phyloP scores from a whole-genome alignment of 2,888 invertebrate species.

The Drosophila longiperda region DNA sequence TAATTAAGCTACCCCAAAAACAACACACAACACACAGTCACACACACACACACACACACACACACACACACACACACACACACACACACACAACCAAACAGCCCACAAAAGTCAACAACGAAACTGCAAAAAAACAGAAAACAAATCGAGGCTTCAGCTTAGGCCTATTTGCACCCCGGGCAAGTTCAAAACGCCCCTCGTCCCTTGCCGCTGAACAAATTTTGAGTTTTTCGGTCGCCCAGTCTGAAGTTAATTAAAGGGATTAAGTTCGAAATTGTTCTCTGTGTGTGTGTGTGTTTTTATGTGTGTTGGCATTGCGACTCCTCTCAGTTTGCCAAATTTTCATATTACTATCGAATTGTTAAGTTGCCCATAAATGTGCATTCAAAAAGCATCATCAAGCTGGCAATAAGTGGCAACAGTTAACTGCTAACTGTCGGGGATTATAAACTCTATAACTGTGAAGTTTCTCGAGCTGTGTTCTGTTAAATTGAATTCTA shows the following conservation, averaged over 20 bases:
- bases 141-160: constrained; percentile 4
- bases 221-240: constrained; percentile 1
- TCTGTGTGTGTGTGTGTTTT: constrained; percentile 2
- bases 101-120: constrained; percentile 27
- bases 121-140: constrained; percentile 4
- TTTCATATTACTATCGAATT: constrained; percentile 8
- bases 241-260: constrained; percentile 72
- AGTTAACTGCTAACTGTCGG: background rate
- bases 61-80: background rate
- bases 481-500: background rate
- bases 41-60: background rate
- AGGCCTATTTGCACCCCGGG: constrained; percentile 8
- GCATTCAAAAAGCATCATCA: background rate
- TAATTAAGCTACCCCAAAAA: constrained; percentile 68
- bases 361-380: constrained; percentile 1
- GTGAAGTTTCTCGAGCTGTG: background rate
- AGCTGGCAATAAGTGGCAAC: background rate
- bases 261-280: constrained; percentile 71
- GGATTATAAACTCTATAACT: background rate
- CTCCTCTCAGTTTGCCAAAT: constrained; percentile 13
- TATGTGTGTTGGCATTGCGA: constrained; percentile 32
- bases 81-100: background rate
- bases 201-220: background rate
- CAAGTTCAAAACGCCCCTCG: background rate
- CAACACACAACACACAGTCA: constrained; percentile 12